Base-by-base conservation (phyloP, 2,113 vertebrate species). In the Ictidomys tridecemlineatus region DNA sequence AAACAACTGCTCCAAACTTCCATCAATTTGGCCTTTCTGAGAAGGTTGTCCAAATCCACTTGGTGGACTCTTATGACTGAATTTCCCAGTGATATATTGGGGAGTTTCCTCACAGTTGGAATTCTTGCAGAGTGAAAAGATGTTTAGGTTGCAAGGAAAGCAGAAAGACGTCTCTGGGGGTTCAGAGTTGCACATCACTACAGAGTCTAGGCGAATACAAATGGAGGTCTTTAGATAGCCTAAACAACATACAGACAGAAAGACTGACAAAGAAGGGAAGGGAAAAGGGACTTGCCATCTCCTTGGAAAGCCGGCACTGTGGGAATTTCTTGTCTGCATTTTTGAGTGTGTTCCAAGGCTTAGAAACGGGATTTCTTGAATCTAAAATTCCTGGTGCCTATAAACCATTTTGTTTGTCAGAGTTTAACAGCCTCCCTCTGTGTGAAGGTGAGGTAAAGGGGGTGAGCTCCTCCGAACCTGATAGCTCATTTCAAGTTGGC, bases 361-460 rank as follows among this genome's bases (percentile, higher is more conserved):
- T 76, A 1, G 4, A 77, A 97, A 93, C 94, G 53, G 65, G 26
- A 97, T 97, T 96, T 95, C 65, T 26, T 87, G 74, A 87, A 80
- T 93, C 89, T 96, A 51, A 97, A 93, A 80, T 92, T 42, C 30
- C 14, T 74, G 56, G 20, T 45, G 22, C 51, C 80, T 85, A 84
- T 96, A 94, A 94, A 93, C 69, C 26, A 63, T 86, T 85, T 48
- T 88, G 77, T 88, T 93, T 97, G 69, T 93, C 69, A 77, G 79
- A 87, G 42, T 86, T 95, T 74, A 97, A 94, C 5, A 8, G 42
- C 48, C 56, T 93, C 89, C 26, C 63, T 94, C 73, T 61, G 51
- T 84, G 85, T 73, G 88, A 78, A 85, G 61, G 85, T 11, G 89
- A 92, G 58, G 93, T 32, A 84, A 91, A 56, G 9, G 26, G 28